Evolutionary conservation across 2,888 invertebrate genomes (phyloP).

Genomic region (Scrobipalpa costella): DNA sequence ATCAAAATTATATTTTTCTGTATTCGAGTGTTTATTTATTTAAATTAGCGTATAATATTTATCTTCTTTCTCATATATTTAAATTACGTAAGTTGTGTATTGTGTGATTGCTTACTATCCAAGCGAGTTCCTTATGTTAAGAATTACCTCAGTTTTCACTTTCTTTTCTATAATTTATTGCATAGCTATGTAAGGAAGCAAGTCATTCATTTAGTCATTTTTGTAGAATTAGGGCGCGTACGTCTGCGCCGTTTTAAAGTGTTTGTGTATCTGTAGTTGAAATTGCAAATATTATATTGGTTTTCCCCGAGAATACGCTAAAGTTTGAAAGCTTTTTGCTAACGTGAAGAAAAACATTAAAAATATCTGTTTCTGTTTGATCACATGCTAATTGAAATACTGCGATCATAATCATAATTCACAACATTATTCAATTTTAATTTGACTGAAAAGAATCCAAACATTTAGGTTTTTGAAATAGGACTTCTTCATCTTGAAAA

Average conservation of each 20-base stretch:
- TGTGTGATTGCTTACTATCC: neutral
- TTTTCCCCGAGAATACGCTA: too few species aligned
- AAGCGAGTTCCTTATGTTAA: slow-evolving; percentile 54
- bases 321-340: neutral
- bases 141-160: slow-evolving; percentile 64
- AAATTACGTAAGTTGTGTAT: slow-evolving; percentile 18
- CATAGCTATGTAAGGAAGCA: slow-evolving; percentile 59
- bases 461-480: too few species aligned
- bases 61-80: neutral
- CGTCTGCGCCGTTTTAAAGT: slow-evolving; percentile 31
- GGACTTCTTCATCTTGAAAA: too few species aligned
- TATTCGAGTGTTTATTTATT: neutral
- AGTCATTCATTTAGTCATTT: slow-evolving; percentile 77
- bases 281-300: neutral
- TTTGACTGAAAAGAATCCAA: too few species aligned
- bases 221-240: slow-evolving; percentile 55
- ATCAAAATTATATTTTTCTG: neutral
- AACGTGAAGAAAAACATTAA: neutral
- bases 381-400: too few species aligned
- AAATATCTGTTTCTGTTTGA: too few species aligned
- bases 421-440: neutral
- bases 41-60: neutral
- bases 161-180: slow-evolving; percentile 61
- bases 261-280: slow-evolving; percentile 58
- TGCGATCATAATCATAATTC: too few species aligned